Evolutionary conservation across 2,113 vertebrate species (phyloP).

Genomic region (Neopipo cinnamomea): DNA sequence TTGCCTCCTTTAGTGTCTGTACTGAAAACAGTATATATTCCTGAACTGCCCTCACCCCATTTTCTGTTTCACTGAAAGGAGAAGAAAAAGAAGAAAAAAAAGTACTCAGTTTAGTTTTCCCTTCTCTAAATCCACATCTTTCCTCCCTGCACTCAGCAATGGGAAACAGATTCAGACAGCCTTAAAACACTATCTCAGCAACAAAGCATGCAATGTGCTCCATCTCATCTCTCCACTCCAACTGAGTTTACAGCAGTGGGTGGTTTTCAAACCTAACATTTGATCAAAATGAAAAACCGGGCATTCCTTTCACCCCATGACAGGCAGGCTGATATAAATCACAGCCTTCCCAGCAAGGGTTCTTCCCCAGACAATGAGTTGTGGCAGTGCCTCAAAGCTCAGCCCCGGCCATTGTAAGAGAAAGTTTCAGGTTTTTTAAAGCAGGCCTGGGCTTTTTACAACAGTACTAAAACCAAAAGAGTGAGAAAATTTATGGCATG

Average conservation of each 20-base stretch:
- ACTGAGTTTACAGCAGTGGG: constrained; percentile 70
- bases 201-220: constrained; percentile 74
- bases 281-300: constrained; percentile 75
- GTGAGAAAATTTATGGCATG: neutral
- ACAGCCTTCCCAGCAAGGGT: constrained; percentile 69
- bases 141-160: neutral
- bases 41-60: neutral
- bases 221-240: constrained; percentile 61
- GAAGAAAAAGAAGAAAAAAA: neutral
- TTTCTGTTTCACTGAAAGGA: neutral
- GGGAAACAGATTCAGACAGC: constrained; percentile 49
- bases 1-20: neutral
- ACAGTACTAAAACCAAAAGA: constrained; percentile 25
- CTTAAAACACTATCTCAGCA: constrained; percentile 52
- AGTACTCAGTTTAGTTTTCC: neutral
- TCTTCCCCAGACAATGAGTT: constrained; percentile 54
- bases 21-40: neutral
- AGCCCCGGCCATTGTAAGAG: constrained; percentile 58
- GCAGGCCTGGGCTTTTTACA: constrained; percentile 53
- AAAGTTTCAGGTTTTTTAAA: constrained; percentile 51
- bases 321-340: constrained; percentile 75
- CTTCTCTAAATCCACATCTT: neutral
- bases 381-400: constrained; percentile 59
- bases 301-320: constrained; percentile 74
- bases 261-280: constrained; percentile 74